These are phyloP conservation scores for Erpobdella octoculata DNA, from an alignment of 2,888 invertebrate species.

Conservation along the genomic window DNA sequence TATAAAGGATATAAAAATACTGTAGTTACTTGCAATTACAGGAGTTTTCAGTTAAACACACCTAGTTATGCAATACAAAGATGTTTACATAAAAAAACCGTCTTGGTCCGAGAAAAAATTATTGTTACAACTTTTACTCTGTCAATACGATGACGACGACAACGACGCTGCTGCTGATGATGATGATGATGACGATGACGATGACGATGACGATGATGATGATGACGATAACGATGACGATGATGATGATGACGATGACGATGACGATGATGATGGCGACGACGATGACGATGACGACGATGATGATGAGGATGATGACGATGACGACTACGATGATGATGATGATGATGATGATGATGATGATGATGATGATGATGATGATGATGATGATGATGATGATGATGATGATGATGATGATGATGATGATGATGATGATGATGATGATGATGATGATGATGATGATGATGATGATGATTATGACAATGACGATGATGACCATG, in stretches of 20 bases:
- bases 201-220: slow-evolving; percentile 1
- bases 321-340: slow-evolving; percentile 25
- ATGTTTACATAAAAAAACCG: too few relatives aligned
- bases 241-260: background rate
- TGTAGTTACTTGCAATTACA: too few relatives aligned
- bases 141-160: background rate
- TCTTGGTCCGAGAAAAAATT: too few relatives aligned
- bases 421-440: background rate
- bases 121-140: too few relatives aligned
- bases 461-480: slow-evolving; percentile 16
- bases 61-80: too few relatives aligned
- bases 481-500: too few relatives aligned
- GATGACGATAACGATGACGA: background rate
- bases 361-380: slow-evolving; percentile 6
- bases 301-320: slow-evolving; percentile 9
- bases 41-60: too few relatives aligned
- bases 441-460: background rate
- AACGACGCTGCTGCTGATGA: background rate
- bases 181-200: background rate
- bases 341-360: slow-evolving; percentile 16
- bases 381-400: background rate
- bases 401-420: slow-evolving; percentile 3
- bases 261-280: background rate
- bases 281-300: background rate
- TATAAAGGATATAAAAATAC: too few relatives aligned